Evolutionary conservation across 2,888 invertebrate genomes (phyloP).

Genomic region (Phaedon cochleariae): DNA sequence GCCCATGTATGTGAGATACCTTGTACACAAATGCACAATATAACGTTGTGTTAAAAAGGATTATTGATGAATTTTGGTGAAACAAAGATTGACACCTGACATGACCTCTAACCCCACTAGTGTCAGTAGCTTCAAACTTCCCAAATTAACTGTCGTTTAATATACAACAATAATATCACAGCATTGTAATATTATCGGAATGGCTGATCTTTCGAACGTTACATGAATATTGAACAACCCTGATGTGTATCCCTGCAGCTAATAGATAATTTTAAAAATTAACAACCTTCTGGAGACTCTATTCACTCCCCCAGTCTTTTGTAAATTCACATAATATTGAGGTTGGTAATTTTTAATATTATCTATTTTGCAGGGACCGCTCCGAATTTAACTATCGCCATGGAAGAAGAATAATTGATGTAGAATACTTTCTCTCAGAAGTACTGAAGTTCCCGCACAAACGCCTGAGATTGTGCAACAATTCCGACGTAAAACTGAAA

Average conservation of each 20-base stretch:
- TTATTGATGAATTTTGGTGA: no score
- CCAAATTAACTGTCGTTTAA: no score
- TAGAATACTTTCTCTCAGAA: constrained; percentile 43
- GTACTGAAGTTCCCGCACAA: constrained; percentile 44
- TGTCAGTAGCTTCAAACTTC: no score
- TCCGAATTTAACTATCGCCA: constrained; percentile 43
- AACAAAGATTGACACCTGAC: no score
- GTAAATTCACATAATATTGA: not conserved
- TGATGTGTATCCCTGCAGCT: not conserved
- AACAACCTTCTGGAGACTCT: constrained; percentile 32
- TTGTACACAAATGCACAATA: no score
- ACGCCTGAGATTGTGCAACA: constrained; percentile 39
- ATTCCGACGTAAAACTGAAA: constrained; percentile 42
- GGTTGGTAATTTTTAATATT: constrained; percentile 42
- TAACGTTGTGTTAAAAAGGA: no score
- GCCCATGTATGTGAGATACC: no score
- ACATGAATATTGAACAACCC: no score
- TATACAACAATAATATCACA: no score
- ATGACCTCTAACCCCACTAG: no score
- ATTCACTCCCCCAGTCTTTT: not conserved
- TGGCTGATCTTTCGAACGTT: no score
- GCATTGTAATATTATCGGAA: no score
- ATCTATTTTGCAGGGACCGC: constrained; percentile 40
- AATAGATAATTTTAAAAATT: constrained; percentile 41
- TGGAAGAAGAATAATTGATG: constrained; percentile 47